A percentile compares a stretch with the other conserved stretches of the same genome.
phyloP scores from a whole-genome alignment of 2,888 invertebrate genomes.

The Temnothorax ravouxi region DNA sequence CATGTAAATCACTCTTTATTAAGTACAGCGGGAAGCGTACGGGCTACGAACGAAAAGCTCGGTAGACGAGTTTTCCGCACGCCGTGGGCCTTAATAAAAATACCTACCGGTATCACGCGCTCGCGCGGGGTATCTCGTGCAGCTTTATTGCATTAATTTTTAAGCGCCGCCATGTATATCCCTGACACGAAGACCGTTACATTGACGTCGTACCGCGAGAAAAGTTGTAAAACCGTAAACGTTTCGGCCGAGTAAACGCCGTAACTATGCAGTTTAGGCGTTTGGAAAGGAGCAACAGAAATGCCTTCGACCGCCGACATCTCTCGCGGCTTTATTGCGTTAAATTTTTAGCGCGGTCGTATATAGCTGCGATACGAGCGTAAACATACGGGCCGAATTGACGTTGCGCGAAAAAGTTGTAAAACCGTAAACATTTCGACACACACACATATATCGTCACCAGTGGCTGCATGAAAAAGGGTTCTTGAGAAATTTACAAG shows the following conservation, averaged over 20 bases:
- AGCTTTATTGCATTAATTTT: conserved; percentile 57
- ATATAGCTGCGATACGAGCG: conserved; percentile 3
- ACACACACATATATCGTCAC: neutral
- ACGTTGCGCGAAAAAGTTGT: conserved; percentile 21
- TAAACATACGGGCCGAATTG: conserved; percentile 32
- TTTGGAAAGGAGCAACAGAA: conserved; percentile 31
- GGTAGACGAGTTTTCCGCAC: conserved; percentile 64
- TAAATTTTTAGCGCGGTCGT: conserved; percentile 43
- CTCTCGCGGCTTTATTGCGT: conserved; percentile 38
- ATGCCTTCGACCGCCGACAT: conserved; percentile 35
- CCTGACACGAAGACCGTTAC: conserved; percentile 35
- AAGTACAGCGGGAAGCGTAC: conserved; percentile 77
- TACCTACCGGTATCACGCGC: conserved; percentile 21
- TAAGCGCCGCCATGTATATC: conserved; percentile 47
- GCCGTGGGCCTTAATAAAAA: conserved; percentile 50
- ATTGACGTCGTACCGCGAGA: conserved; percentile 36
- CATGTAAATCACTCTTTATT: conserved; percentile 80
- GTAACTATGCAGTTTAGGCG: conserved; percentile 19
- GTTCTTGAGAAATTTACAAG: conserved; percentile 39
- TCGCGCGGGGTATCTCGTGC: conserved; percentile 21
- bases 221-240: conserved; percentile 48
- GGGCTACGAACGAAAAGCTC: conserved; percentile 67
- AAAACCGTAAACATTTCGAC: conserved; percentile 44
- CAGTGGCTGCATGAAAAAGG: neutral
- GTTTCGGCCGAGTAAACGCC: conserved; percentile 36